Evolutionary conservation across 2,888 invertebrate genomes (phyloP), one percentile per base, ranked within the genome.

Genomic region (Lasioglossum morio): DNA sequence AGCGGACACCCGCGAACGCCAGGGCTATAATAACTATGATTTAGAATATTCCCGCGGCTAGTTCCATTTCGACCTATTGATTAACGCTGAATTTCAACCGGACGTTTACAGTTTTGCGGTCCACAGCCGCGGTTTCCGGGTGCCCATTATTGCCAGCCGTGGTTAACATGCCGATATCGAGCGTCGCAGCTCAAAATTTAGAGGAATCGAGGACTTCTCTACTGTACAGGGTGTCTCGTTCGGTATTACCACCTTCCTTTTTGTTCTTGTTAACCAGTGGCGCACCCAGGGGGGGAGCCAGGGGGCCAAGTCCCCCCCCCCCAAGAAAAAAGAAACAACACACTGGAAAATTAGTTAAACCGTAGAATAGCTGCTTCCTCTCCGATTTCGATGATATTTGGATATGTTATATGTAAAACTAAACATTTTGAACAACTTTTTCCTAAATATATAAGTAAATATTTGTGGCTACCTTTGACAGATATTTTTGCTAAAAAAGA

Each of bases 101-200:
- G 14, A 4, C 79, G 72, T 76, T 85, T 73, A 72, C 40, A 72
- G 48, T 77, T 84, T 40, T 75, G 43, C 27, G 70, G 63, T 70
- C n/a, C 57, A 46, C 80, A 40, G 27, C 37, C 57, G 80, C n/a
- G 85, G 80, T 86, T 81, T 75, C 77, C 60, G 12, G 48, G 63
- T 78, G 34, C 19, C 85, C 72, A 53, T 85, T 85, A 86, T 81
- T 86, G 74, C 80, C 57, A 14, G 70, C 23, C 66, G 53, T 16
- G 63, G 85, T 77, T 77, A 74, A 53, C 70, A 77, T 69, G 66
- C 70, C 76, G 85, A 74, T 84, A 85, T 85, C 27, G 80, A 70
- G 74, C n/a, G 34, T 43, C n/a, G 27, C 60, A 77, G 77, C 77
- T 85, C 69, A 84, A 80, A 79, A 69, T 84, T 82, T 76, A 34